Percentiles rank a stretch among this genome's conserved stretches.
Conservation (phyloP, 1,140 invertebrate species). For the Phortica variegata region DNA sequence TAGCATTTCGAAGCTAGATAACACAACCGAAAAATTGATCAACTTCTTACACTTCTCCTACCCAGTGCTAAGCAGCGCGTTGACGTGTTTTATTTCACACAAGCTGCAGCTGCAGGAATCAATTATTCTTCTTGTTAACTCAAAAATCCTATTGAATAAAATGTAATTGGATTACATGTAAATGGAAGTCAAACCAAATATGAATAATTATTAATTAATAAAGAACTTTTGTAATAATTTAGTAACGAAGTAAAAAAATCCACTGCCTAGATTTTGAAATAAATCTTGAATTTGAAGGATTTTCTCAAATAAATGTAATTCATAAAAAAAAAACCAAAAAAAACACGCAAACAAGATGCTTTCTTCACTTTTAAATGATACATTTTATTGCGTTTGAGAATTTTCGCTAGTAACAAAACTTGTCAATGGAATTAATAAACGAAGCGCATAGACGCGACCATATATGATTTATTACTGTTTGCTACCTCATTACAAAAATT, state of each 20-base stretch:
- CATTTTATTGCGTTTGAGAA: too few relatives aligned
- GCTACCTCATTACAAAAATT: too few relatives aligned
- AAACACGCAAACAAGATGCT: too few relatives aligned
- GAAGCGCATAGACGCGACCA: too few relatives aligned
- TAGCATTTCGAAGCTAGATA: slow-evolving; percentile 30
- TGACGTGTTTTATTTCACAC: slow-evolving; percentile 1
- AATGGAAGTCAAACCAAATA: slow-evolving; percentile 5
- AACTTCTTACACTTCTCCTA: too few relatives aligned
- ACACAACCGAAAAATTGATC: slow-evolving; percentile 16
- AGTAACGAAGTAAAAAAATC: slow-evolving; percentile 2
- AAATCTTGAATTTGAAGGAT: slow-evolving; percentile 15
- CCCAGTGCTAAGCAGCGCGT: background rate
- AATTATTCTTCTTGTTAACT: slow-evolving; percentile 2
- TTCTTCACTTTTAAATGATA: too few relatives aligned
- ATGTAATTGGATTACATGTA: slow-evolving; percentile 8
- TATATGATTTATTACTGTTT: too few relatives aligned
- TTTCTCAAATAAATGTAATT: slow-evolving; percentile 20
- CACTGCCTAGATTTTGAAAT: slow-evolving; percentile 26
- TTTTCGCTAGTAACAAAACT: too few relatives aligned
- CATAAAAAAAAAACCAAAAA: slow-evolving; percentile 30
- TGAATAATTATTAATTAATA: background rate
- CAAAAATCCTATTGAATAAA: slow-evolving; percentile 8
- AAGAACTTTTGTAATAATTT: too few relatives aligned
- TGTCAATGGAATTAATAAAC: too few relatives aligned
- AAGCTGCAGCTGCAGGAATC: background rate